Evolutionary conservation across 2,888 invertebrate species (phyloP).

Genomic region (Scaptodrosophila latifasciaeformis): DNA sequence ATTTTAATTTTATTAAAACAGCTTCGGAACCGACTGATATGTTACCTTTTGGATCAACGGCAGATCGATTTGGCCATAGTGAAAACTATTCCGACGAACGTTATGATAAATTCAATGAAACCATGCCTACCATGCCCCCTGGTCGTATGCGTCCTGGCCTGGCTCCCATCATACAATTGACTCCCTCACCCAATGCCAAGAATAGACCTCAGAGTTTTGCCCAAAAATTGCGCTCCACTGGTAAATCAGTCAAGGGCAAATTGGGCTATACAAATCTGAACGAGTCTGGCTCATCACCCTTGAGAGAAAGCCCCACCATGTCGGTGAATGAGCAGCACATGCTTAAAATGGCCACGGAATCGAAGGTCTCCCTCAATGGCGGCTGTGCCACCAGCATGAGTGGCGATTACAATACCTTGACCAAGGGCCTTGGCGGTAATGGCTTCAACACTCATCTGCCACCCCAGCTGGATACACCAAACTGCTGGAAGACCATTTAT

Average conservation of each 20-base stretch:
- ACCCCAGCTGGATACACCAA: constrained; percentile 77
- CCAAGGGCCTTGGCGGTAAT: constrained; percentile 59
- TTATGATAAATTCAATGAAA: constrained; percentile 75
- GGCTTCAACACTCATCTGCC: constrained; percentile 52
- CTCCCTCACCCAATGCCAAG: constrained; percentile 74
- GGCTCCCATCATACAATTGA: constrained; percentile 72
- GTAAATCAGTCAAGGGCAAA: constrained; percentile 87
- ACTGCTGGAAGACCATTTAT: constrained; percentile 96
- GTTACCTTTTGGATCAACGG: constrained; percentile 68
- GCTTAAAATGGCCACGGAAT: constrained; percentile 71
- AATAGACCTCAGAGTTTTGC: constrained; percentile 90
- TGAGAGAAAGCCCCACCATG: constrained; percentile 79
- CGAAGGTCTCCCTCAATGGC: constrained; percentile 74
- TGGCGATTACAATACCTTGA: constrained; percentile 69
- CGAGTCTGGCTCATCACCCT: constrained; percentile 83
- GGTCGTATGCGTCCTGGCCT: constrained; percentile 57
- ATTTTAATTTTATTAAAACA: constrained; percentile 4
- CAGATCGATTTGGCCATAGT: constrained; percentile 71
- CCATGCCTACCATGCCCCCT: constrained; percentile 56
- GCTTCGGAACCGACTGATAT: constrained; percentile 75
- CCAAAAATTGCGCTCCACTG: constrained; percentile 88
- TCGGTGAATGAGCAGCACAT: constrained; percentile 74
- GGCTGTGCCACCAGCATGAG: constrained; percentile 71
- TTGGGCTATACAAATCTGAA: constrained; percentile 86
- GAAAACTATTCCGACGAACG: constrained; percentile 73